Evolutionary conservation across 2,888 invertebrate genomes (phyloP).

Genomic region (Stratiomys singularior): DNA sequence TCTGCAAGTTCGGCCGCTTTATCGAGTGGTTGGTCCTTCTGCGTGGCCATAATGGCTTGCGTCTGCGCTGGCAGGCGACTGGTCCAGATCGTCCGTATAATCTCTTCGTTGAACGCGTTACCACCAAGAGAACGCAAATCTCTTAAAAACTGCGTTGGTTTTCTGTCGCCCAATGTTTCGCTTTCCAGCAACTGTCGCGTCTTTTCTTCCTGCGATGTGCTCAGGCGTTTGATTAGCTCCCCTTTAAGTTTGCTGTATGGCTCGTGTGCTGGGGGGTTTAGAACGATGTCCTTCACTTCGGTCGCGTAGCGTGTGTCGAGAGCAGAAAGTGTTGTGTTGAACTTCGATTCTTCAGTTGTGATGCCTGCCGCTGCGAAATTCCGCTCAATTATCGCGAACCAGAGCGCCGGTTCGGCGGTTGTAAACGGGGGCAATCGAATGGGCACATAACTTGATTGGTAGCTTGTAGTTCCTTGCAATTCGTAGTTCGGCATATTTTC

Average conservation of each 20-base stretch:
- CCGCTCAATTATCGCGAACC: neutral
- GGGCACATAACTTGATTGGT: neutral
- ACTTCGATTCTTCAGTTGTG: neutral
- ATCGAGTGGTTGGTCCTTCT: neutral
- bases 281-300: neutral
- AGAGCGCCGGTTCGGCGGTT: neutral
- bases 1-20: too few relatives aligned
- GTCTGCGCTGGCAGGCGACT: neutral
- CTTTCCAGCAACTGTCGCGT: neutral
- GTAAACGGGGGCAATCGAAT: neutral
- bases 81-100: neutral
- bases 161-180: neutral
- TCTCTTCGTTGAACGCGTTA: neutral
- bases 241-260: neutral
- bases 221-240: neutral
- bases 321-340: neutral
- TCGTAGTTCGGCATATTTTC: neutral
- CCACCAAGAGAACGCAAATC: neutral
- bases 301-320: too few relatives aligned
- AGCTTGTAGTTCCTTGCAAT: neutral
- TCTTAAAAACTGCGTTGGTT: neutral
- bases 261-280: neutral
- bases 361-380: neutral
- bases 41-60: neutral
- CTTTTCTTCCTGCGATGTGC: neutral